Evolutionary conservation across 2,113 vertebrate species (phyloP).

Genomic region (Montifringilla adamsi): DNA sequence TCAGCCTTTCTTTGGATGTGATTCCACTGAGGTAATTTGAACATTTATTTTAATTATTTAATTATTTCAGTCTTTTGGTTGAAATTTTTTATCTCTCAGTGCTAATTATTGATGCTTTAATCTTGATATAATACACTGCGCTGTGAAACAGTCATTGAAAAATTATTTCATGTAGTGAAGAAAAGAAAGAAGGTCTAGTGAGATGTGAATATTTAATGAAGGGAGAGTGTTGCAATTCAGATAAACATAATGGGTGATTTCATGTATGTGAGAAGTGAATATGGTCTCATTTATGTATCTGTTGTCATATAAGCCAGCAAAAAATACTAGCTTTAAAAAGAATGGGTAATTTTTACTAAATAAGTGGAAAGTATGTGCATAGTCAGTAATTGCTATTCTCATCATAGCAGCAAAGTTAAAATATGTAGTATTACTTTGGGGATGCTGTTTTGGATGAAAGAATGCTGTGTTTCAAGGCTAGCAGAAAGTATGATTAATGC

Average conservation of each 20-base stretch:
- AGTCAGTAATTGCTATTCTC: not conserved
- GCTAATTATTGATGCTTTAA: not conserved
- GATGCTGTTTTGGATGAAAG: constrained; percentile 39
- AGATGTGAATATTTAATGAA: not conserved
- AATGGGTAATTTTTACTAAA: not conserved
- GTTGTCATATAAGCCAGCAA: not conserved
- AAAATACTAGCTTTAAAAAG: not conserved
- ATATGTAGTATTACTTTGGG: not conserved
- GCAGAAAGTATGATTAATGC: constrained; percentile 37
- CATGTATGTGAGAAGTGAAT: not conserved
- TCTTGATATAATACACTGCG: not conserved
- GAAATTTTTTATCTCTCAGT: not conserved
- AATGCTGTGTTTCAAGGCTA: constrained; percentile 19
- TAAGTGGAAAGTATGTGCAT: not conserved
- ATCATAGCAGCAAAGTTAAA: constrained; percentile 11
- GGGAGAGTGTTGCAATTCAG: not conserved
- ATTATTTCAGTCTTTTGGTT: not conserved
- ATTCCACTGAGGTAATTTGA: not conserved
- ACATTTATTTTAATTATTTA: not conserved
- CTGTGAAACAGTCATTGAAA: not conserved
- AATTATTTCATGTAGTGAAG: not conserved
- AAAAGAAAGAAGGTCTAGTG: not conserved
- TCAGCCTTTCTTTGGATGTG: not conserved
- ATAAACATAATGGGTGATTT: not conserved
- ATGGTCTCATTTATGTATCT: not conserved